Base-by-base conservation (phyloP, 2,797 vertebrate species). In the Arnoldichthys spilopterus region DNA sequence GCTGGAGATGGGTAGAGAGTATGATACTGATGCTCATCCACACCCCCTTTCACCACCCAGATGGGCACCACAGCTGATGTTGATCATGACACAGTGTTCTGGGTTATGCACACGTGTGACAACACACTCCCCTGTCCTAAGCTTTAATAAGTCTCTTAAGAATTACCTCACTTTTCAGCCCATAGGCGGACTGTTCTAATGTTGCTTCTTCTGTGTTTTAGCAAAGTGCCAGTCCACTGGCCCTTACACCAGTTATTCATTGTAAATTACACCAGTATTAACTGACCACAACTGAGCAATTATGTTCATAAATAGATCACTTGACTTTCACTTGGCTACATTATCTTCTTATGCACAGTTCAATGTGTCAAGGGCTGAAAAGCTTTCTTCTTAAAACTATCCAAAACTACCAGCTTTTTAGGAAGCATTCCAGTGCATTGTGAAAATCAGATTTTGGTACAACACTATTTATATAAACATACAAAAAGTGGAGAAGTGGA, bases 21-120 rank as follows among this genome's bases (percentile, higher is more conserved):
- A 30, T 69, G 70, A 63, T 45, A 63, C 56, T n/a, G 75, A 28
- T 32, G 40, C 56, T 34, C 37, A 66, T 72, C 78, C 68, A 74
- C 69, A 22, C 64, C 71, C 64, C 62, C 37, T 79, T 77, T 67
- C 83, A 83, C 16, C 71, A 72, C 76, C 71, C 73, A 82, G 22
- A 78, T 47, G 56, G 75, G 62, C 72, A 64, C 73, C 64, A 54
- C 85, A 87, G 86, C 76, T 84, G 81, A 89, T 85, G 88, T 58
- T 68, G 82, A 89, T 87, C 82, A 78, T 58, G 80, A 85, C 84
- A 78, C 76, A 85, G 68, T 74, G 81, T 74, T 88, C 75, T 86
- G 83, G 81, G 85, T 63, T 54, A 47, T 49, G 47, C 24, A 68
- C 81, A 80, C 15, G 28, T 69, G 61, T 76, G 64, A 76, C 30